Evolutionary conservation across 1,140 invertebrate genomes (phyloP).

Genomic region (Drosophila punjabiensis): DNA sequence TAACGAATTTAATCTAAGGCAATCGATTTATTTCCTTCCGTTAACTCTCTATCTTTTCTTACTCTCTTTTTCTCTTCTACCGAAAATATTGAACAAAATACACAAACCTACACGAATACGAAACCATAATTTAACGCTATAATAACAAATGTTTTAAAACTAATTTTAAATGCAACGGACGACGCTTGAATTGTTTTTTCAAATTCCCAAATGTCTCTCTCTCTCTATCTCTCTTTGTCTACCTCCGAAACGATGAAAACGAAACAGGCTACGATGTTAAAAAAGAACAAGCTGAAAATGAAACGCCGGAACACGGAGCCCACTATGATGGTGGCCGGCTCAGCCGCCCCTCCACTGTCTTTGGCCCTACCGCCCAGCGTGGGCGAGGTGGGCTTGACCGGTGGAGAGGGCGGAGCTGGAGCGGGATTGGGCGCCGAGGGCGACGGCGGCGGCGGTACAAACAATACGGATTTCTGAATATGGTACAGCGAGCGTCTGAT

Average conservation of each 20-base stretch:
- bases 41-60: slow-evolving; percentile 61
- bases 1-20: slow-evolving; percentile 47
- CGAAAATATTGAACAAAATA: slow-evolving; percentile 28
- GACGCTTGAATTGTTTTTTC: slow-evolving; percentile 29
- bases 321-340: slow-evolving; percentile 90
- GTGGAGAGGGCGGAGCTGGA: slow-evolving; percentile 73
- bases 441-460: slow-evolving; percentile 74
- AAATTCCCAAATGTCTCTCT: slow-evolving; percentile 13
- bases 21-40: slow-evolving; percentile 53
- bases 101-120: slow-evolving; percentile 33
- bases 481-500: slow-evolving; percentile 89
- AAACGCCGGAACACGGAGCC: slow-evolving; percentile 97
- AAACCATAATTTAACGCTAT: slow-evolving; percentile 23
- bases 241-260: slow-evolving; percentile 13
- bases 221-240: slow-evolving; percentile 2
- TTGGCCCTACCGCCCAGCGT: slow-evolving; percentile 86
- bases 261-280: slow-evolving; percentile 93
- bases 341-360: slow-evolving; percentile 87
- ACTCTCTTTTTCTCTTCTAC: slow-evolving; percentile 57
- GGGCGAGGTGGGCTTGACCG: slow-evolving; percentile 85
- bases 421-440: slow-evolving; percentile 74
- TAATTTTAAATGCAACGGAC: slow-evolving; percentile 60
- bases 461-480: slow-evolving; percentile 87
- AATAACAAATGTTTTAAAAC: slow-evolving; percentile 33
- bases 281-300: slow-evolving; percentile 97